These are phyloP conservation scores for Sula dactylatra DNA, from an alignment of 2,113 vertebrate genomes.

Conservation along the genomic window DNA sequence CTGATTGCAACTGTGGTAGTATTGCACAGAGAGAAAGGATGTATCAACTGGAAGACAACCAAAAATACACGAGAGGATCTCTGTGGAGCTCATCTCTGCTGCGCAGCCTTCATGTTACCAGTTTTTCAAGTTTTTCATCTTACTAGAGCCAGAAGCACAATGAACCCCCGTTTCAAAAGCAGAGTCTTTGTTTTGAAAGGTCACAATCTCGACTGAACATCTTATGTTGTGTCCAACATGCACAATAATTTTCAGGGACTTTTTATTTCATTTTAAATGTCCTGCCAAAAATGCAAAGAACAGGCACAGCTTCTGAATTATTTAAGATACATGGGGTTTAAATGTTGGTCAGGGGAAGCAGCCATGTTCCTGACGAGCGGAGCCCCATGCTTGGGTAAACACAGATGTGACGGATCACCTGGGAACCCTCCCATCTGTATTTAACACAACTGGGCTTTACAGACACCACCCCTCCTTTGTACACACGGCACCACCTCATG, in stretches of 20 bases:
- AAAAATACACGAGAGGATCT: neutral
- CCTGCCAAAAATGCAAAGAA: constrained; percentile 11
- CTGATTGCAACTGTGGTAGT: constrained; percentile 19
- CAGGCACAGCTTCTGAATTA: neutral
- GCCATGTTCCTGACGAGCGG: neutral
- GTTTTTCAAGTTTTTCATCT: constrained; percentile 30
- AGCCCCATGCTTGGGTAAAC: neutral
- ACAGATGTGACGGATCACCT: neutral
- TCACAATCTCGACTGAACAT: neutral
- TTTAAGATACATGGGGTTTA: neutral
- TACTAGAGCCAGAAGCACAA: constrained; percentile 24
- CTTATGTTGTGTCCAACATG: neutral
- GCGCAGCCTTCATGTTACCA: neutral
- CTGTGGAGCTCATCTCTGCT: neutral
- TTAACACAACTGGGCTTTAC: neutral
- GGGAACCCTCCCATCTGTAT: neutral
- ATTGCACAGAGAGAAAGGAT: neutral
- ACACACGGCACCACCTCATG: neutral
- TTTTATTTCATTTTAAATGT: neutral
- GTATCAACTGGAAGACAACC: constrained; percentile 5
- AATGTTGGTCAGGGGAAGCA: neutral
- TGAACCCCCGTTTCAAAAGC: constrained; percentile 5
- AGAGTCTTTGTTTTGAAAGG: constrained; percentile 33
- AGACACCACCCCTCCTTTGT: neutral
- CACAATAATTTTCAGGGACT: neutral